Conservation (phyloP, 2,888 invertebrate genomes). For the Drosophila lutescens region DNA sequence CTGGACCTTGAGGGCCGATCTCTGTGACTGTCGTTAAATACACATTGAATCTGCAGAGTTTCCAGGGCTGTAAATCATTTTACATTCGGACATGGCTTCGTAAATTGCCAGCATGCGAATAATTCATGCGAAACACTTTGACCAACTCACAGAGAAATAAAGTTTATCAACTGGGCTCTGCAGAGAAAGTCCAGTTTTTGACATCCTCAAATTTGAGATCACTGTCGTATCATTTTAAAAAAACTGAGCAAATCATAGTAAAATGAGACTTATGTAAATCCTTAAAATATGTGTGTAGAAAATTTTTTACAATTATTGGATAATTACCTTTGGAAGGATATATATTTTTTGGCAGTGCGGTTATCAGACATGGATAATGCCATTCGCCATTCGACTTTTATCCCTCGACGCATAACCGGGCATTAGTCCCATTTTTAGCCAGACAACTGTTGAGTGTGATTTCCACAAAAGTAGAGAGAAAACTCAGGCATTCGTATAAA, state of each 20-base stretch:
- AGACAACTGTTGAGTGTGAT: conserved; percentile 30
- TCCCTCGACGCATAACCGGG: background rate
- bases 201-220: too few species aligned
- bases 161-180: background rate
- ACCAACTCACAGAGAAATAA: background rate
- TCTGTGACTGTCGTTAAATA: conserved; percentile 23
- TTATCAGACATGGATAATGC: conserved; percentile 11
- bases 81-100: conserved; percentile 14
- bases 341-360: conserved; percentile 3
- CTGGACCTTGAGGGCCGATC: conserved; percentile 3
- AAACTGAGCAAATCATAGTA: too few species aligned
- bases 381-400: conserved; percentile 12
- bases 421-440: conserved; percentile 4
- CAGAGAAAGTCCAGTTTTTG: too few species aligned
- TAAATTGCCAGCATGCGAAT: conserved; percentile 45
- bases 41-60: conserved; percentile 10
- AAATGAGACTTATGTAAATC: too few species aligned
- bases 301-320: too few species aligned
- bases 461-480: background rate
- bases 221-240: too few species aligned
- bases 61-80: conserved; percentile 34
- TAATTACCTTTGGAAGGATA: too few species aligned
- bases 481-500: conserved; percentile 4
- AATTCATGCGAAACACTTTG: conserved; percentile 45
- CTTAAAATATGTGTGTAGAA: too few species aligned